These are phyloP conservation scores for Cryptocephalus moraei DNA, from an alignment of 2,888 invertebrate genomes.

Conservation along the genomic window DNA sequence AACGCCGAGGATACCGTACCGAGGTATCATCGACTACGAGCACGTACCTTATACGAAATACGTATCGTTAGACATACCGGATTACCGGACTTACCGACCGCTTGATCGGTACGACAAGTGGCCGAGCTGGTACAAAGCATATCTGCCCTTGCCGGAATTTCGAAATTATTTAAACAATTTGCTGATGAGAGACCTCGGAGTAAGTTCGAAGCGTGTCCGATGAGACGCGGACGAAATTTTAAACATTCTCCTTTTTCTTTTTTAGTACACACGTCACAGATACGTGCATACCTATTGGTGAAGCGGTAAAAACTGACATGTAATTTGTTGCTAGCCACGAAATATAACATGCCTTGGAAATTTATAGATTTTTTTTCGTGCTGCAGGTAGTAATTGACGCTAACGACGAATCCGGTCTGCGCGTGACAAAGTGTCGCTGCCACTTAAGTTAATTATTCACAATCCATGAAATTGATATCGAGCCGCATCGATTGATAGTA, in stretches of 20 bases:
- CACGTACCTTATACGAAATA: conserved; percentile 22
- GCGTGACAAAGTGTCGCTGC: too few species aligned
- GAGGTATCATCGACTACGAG: conserved; percentile 17
- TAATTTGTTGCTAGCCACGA: too few species aligned
- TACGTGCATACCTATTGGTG: conserved; percentile 24
- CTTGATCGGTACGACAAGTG: conserved; percentile 20
- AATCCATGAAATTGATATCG: too few species aligned
- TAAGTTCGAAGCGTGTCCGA: conserved; percentile 9
- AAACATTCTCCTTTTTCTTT: conserved; percentile 1
- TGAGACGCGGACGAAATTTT: too few species aligned
- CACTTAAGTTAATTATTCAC: too few species aligned
- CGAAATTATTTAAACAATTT: conserved; percentile 20
- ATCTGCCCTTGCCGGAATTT: conserved; percentile 16
- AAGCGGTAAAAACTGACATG: background rate
- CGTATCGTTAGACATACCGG: conserved; percentile 17
- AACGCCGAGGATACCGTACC: conserved; percentile 11
- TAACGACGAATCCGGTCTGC: too few species aligned
- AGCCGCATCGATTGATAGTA: too few species aligned
- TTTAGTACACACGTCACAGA: conserved; percentile 19
- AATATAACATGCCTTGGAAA: too few species aligned
- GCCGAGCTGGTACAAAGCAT: conserved; percentile 20
- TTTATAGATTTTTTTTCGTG: too few species aligned
- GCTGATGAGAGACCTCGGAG: conserved; percentile 19
- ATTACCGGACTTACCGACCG: conserved; percentile 18
- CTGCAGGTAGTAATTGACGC: too few species aligned